A percentile compares a stretch with the other conserved stretches of the same genome.
These are phyloP conservation scores for Mormyrus hasselquistii DNA, from an alignment of 2,797 vertebrate species.

Conservation along the genomic window DNA sequence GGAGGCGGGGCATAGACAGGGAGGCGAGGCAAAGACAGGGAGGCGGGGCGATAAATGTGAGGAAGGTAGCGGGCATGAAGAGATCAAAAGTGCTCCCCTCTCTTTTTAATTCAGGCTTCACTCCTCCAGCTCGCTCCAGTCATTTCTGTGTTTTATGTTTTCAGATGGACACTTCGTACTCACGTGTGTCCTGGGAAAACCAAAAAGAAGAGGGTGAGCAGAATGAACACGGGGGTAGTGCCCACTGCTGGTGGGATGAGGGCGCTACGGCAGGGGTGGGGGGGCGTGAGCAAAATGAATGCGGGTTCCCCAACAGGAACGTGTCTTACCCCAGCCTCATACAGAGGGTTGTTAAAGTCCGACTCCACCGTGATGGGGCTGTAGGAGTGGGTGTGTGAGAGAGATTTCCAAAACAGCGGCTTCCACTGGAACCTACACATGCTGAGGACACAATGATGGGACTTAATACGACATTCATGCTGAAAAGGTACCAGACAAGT, in stretches of 20 bases:
- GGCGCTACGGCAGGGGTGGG: not conserved
- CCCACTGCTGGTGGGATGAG: not conserved
- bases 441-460: constrained; percentile 37
- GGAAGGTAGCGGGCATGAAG: constrained; percentile 39
- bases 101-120: constrained; percentile 21
- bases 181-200: constrained; percentile 74
- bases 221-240: not conserved
- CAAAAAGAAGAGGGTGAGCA: not conserved
- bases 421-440: constrained; percentile 83
- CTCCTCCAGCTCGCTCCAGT: not conserved
- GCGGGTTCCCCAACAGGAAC: not conserved
- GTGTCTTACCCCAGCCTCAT: constrained; percentile 81
- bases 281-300: not conserved
- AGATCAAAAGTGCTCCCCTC: constrained; percentile 46
- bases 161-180: constrained; percentile 91
- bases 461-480: not conserved
- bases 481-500: not conserved
- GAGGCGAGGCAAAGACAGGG: not conserved
- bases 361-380: constrained; percentile 89
- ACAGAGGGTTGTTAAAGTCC: constrained; percentile 90
- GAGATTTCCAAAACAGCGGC: constrained; percentile 82
- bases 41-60: constrained; percentile 22
- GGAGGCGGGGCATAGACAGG: constrained; percentile 17
- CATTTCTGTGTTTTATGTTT: constrained; percentile 22
- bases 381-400: constrained; percentile 85